Evolutionary conservation across 2,797 vertebrate genomes (phyloP).

Genomic region (Protosalanx chinensis): DNA sequence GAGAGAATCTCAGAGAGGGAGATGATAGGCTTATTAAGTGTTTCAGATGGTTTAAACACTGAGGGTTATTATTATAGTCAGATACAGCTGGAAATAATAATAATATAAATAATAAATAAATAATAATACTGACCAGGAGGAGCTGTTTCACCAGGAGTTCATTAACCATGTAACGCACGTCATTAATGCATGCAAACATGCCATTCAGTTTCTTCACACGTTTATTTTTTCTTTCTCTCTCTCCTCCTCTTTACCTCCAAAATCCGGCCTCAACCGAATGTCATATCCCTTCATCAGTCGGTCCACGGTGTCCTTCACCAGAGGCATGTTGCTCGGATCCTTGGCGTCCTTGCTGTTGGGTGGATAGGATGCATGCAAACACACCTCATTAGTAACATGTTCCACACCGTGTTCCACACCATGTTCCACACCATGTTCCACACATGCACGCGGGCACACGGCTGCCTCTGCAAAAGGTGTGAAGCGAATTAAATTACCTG

Average conservation of each 20-base stretch:
- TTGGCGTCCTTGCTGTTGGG: slow-evolving; percentile 89
- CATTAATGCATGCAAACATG: slow-evolving; percentile 60
- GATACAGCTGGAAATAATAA: background rate
- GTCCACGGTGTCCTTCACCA: slow-evolving; percentile 99
- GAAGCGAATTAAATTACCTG: slow-evolving; percentile 75
- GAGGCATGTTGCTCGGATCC: slow-evolving; percentile 98
- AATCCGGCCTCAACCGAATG: slow-evolving; percentile 99
- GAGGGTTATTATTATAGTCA: background rate
- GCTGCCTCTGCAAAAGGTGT: slow-evolving; percentile 37
- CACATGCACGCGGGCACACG: slow-evolving; percentile 18
- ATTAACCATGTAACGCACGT: slow-evolving; percentile 68
- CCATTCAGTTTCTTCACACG: slow-evolving; percentile 42
- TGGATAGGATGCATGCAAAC: slow-evolving; percentile 60
- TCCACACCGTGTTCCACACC: slow-evolving; percentile 16
- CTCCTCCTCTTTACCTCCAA: slow-evolving; percentile 85
- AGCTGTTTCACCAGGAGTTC: slow-evolving; percentile 65
- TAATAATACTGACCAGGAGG: slow-evolving; percentile 53
- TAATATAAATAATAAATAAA: background rate
- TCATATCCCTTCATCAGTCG: slow-evolving; percentile 99
- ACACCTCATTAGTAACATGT: slow-evolving; percentile 59
- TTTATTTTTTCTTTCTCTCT: background rate
- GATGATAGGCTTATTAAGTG: slow-evolving; percentile 37
- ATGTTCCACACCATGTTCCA: slow-evolving; percentile 30
- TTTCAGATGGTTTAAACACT: slow-evolving; percentile 16
- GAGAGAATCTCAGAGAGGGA: slow-evolving; percentile 2